Evolutionary conservation across 2,797 vertebrate genomes (phyloP), one percentile per base, ranked within the genome.

Genomic region (Tokudaia tokunoshimensis): DNA sequence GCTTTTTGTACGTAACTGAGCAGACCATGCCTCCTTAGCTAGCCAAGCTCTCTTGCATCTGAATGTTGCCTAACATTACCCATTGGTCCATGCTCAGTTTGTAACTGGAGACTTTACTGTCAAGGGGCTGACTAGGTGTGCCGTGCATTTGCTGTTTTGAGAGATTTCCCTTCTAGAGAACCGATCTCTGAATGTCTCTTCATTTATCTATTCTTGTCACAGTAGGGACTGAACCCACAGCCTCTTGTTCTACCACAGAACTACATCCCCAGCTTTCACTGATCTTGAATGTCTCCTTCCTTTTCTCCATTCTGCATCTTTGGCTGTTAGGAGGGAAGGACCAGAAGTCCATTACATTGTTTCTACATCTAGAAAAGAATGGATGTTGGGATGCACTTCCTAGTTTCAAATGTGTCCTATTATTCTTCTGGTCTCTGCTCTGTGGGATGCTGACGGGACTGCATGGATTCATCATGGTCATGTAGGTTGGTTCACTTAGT

Each of bases 371-470:
- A 29, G 41, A 90, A 82, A 79, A 92, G 57, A 72, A 87, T 84
- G 55, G 34, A 86, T 19, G 31, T 65, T 70, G 63, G 37, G 70
- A 79, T 85, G 31, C 26, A 70, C 59, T 80, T 80, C 72, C 59
- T 96, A 93, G 37, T n/a, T 95, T 93, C 92, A 86, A 93, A 24
- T 4, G n/a, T 29, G 8, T 83, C 96, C 95, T 88, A 61, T 74
- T 37, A 63, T 79, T 89, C 92, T 81, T 19, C 37, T 93, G 29
- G 19, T 82, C 7, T 90, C 80, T 92, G 61, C 61, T 83, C 96
- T 76, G 75, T 74, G 65, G 87, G 31, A 15, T 91, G 44, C 75
- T 63, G 75, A 0, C 13, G 10, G 34, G 15, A 37, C 52, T 89
- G 47, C 75, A 96, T 57, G 22, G 31, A 67, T 19, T 20, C 44